phyloP scores from a whole-genome alignment of 2,113 vertebrate species.

The Pipra filicauda region DNA sequence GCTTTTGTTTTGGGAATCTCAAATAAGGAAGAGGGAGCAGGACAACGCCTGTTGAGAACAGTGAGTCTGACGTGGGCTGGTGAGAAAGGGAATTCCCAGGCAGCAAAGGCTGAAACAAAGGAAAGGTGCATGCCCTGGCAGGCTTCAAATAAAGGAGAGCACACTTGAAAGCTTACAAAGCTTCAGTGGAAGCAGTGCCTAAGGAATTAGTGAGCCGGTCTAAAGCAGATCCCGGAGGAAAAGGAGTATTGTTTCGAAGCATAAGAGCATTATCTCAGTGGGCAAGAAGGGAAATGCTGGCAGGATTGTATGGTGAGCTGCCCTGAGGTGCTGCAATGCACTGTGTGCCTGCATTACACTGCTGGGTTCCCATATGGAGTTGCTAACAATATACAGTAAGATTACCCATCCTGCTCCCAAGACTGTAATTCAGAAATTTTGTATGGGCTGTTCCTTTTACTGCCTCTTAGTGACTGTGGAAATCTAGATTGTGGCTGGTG shows the following conservation, averaged over 20 bases:
- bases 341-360: fast-evolving
- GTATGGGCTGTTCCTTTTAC: not conserved
- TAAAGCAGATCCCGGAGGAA: not conserved
- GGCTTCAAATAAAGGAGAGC: not conserved
- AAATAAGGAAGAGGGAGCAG: not conserved
- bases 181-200: not conserved
- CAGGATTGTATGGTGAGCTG: not conserved
- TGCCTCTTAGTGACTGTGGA: not conserved
- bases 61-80: not conserved
- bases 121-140: not conserved
- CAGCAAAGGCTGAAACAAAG: not conserved
- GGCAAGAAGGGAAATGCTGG: not conserved
- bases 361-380: not conserved
- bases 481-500: not conserved
- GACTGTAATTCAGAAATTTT: not conserved
- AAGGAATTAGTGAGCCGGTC: not conserved
- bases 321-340: not conserved
- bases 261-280: not conserved
- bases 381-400: not conserved
- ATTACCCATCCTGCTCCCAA: not conserved
- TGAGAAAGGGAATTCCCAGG: constrained; percentile 8
- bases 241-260: not conserved
- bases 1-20: not conserved
- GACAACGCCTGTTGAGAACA: not conserved
- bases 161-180: not conserved